Base-by-base conservation (phyloP, 2,797 vertebrate species). In the Poeciliopsis infans region DNA sequence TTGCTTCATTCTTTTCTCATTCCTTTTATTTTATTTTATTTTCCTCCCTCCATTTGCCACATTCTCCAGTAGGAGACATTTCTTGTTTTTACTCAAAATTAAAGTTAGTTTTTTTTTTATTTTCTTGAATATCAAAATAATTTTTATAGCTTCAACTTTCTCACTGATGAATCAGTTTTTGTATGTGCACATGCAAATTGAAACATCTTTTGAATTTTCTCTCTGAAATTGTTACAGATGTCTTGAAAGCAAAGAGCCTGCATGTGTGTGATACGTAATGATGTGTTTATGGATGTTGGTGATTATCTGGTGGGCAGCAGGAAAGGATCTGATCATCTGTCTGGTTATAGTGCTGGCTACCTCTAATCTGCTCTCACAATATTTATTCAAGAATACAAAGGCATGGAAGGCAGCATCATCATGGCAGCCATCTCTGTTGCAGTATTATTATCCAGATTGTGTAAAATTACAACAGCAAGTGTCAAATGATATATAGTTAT, bases 351-450 rank as follows among this genome's bases (percentile, higher is more conserved):
- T 76, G 66, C 84, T 79, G 88, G 79, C 81, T 88, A 36, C 31
- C 66, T 89, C 72, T 89, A 85, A 93, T 94, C 86, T 86, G 80
- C 45, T 85, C 64, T 77, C 89, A 89, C 85, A 90, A 85, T 91
- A 89, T 93, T 90, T 92, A 85, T 85, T 75, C 74, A 18, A 71
- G 77, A 77, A 74, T 76, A 78, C 74, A 81, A 53, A 75, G 41
- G 43, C 79, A 72, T 85, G 72, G 33, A 72, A 68, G 81, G 72
- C 75, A 84, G 36, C 75, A 80, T 49, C 79, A 81, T 46, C 49
- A 39, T 77, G 49, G 76, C 79, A 74, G 76, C 43, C 57, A 16
- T 64, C 84, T 80, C 23, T 59, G n/a, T 39, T 64, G 18, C 6
- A 36, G 16, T 64, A 64, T 64, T 64, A 64, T 36, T 66, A 20